Conservation (phyloP, 2,797 vertebrate species). For the Pangasius krempfi region DNA sequence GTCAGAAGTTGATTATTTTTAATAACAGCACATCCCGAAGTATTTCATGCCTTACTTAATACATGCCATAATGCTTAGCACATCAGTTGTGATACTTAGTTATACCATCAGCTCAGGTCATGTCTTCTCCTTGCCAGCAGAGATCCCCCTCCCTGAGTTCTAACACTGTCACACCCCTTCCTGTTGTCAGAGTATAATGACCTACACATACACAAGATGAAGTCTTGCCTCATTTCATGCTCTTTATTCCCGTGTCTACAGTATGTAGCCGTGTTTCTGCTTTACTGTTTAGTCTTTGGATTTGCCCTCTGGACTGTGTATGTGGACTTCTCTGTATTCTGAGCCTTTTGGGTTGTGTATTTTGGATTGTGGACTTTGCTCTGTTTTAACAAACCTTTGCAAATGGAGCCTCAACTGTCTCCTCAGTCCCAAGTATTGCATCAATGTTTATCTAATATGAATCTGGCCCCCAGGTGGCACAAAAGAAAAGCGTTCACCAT, state of each 20-base stretch:
- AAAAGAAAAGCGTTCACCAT: background rate
- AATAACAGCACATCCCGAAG: background rate
- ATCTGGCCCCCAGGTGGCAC: background rate
- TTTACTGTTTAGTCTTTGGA: background rate
- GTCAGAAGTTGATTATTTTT: background rate
- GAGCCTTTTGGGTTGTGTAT: background rate
- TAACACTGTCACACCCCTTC: background rate
- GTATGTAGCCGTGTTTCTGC: background rate
- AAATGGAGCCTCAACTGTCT: background rate
- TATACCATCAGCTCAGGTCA: background rate
- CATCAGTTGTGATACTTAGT: background rate
- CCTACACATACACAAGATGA: background rate
- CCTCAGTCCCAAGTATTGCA: background rate
- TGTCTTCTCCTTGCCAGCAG: too few relatives aligned
- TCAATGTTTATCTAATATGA: background rate
- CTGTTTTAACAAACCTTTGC: background rate
- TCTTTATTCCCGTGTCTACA: background rate
- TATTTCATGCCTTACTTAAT: background rate
- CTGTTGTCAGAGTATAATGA: background rate
- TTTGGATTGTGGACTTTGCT: background rate
- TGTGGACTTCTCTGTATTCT: background rate
- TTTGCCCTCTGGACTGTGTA: background rate
- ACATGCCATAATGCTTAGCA: background rate
- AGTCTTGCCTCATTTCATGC: background rate
- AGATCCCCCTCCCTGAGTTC: background rate